Percentiles rank a stretch among this genome's conserved stretches.
These are phyloP conservation scores for Drosophila sturtevanti DNA, from an alignment of 1,140 invertebrate genomes.

Conservation along the genomic window DNA sequence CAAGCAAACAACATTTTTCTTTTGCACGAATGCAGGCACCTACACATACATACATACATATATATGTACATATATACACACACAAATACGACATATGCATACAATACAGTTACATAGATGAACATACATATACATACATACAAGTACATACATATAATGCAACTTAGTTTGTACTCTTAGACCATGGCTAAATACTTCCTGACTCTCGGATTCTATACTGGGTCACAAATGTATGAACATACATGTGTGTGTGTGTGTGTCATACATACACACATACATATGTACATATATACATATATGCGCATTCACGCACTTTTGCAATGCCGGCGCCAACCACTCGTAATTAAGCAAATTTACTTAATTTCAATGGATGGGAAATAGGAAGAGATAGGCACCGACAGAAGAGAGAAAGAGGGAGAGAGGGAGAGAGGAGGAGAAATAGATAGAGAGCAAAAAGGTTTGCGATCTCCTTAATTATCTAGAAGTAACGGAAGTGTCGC, in stretches of 20 bases:
- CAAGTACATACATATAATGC: slow-evolving; percentile 29
- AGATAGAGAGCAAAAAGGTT: not conserved
- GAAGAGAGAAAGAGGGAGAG: not conserved
- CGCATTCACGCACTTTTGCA: slow-evolving; percentile 17
- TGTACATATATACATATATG: not conserved
- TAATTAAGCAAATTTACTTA: slow-evolving; percentile 65
- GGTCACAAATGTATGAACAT: slow-evolving; percentile 17
- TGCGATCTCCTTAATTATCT: not conserved
- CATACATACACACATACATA: slow-evolving; percentile 15
- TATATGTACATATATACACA: slow-evolving; percentile 15
- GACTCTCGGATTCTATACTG: slow-evolving; percentile 38
- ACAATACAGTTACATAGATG: slow-evolving; percentile 2
- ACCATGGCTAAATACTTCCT: slow-evolving; percentile 46
- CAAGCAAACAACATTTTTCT: slow-evolving; percentile 61
- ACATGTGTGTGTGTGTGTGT: not conserved
- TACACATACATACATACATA: slow-evolving; percentile 18
- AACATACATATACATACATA: slow-evolving; percentile 25
- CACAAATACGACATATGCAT: not conserved
- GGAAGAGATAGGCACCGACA: not conserved
- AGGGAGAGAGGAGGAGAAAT: not conserved
- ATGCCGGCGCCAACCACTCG: slow-evolving; percentile 14
- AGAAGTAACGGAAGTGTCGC: not conserved
- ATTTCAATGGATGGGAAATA: slow-evolving; percentile 29
- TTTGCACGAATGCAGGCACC: slow-evolving; percentile 27
- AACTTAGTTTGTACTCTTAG: slow-evolving; percentile 56